phyloP scores from a whole-genome alignment of 2,888 invertebrate genomes.

The Oeneis ivallda region DNA sequence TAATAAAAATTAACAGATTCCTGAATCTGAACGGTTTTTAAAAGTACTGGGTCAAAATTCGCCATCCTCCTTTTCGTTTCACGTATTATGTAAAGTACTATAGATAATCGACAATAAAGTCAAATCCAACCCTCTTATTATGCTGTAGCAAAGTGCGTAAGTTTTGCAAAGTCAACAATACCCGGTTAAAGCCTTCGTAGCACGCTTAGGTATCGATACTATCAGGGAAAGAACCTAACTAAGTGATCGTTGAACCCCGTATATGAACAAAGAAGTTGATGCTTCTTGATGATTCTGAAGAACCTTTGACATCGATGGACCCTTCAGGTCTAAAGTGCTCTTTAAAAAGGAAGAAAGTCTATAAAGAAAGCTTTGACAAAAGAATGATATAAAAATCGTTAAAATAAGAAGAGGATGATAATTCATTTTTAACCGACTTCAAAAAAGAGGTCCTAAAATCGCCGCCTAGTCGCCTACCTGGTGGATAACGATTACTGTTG shows the following conservation, averaged over 20 bases:
- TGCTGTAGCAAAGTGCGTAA: neutral
- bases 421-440: neutral
- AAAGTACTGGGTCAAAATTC: too few species aligned
- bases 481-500: too few species aligned
- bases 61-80: neutral
- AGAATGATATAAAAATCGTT: neutral
- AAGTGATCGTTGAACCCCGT: constrained; percentile 6
- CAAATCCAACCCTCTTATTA: neutral
- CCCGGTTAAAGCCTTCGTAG: neutral
- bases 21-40: too few species aligned
- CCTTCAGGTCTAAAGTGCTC: constrained; percentile 5
- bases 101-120: neutral
- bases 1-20: too few species aligned
- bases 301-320: constrained; percentile 13
- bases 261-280: constrained; percentile 15
- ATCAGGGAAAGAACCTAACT: neutral
- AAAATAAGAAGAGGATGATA: neutral
- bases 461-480: too few species aligned
- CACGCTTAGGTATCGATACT: neutral
- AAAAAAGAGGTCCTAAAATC: too few species aligned
- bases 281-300: constrained; percentile 10
- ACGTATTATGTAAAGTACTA: neutral
- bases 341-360: constrained; percentile 2
- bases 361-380: constrained; percentile 11
- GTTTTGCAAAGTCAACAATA: constrained; percentile 1